These are phyloP conservation scores for Poeciliopsis gracilis DNA, from an alignment of 2,797 vertebrate species.

Conservation along the genomic window DNA sequence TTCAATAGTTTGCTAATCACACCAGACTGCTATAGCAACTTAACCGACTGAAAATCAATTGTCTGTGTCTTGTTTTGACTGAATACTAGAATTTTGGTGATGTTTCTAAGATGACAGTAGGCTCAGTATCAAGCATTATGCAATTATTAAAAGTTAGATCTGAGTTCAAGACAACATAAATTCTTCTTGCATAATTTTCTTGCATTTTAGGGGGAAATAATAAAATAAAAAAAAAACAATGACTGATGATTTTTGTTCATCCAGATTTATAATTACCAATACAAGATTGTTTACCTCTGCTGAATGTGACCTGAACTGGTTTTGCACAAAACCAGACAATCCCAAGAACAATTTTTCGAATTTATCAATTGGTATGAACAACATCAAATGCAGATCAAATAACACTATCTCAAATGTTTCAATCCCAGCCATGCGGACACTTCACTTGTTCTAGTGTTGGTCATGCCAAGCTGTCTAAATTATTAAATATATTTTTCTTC, in stretches of 20 bases:
- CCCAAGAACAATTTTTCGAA: neutral
- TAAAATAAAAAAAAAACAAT: neutral
- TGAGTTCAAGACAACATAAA: neutral
- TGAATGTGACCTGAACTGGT: neutral
- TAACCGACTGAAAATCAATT: neutral
- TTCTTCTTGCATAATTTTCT: too few relatives aligned
- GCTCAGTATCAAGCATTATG: neutral
- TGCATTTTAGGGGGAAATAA: too few relatives aligned
- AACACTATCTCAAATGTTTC: neutral
- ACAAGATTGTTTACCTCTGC: neutral
- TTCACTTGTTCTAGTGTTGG: neutral
- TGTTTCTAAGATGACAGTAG: neutral
- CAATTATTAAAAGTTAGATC: neutral
- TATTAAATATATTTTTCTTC: constrained; percentile 1
- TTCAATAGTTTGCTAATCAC: neutral
- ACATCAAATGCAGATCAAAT: neutral
- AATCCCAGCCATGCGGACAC: neutral
- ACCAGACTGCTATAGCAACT: neutral
- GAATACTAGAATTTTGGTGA: neutral
- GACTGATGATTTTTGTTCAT: neutral
- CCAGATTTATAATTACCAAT: too few relatives aligned
- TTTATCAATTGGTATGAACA: neutral
- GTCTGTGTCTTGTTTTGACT: neutral
- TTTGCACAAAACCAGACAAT: neutral
- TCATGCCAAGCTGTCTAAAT: neutral